Evolutionary conservation across 2,888 invertebrate species (phyloP).

Genomic region (Tenthredo amoena): DNA sequence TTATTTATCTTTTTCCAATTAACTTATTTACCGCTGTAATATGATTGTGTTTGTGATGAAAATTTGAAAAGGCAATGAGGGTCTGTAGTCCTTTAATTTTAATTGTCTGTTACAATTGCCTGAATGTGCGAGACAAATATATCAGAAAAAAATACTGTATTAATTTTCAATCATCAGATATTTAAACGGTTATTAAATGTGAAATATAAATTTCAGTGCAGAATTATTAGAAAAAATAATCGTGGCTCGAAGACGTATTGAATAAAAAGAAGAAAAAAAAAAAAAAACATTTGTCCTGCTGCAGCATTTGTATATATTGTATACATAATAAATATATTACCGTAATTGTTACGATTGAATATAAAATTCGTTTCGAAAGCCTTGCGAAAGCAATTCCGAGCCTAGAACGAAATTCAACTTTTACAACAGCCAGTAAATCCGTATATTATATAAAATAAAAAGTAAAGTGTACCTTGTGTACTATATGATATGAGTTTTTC

Average conservation of each 20-base stretch:
- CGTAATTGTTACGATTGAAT: not conserved
- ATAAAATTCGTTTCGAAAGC: conserved; percentile 2
- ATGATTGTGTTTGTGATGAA: not conserved
- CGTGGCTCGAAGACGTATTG: not conserved
- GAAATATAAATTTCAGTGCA: not conserved
- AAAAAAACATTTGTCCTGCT: conserved; percentile 3
- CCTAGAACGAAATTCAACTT: conserved; percentile 13
- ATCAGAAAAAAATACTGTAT: not conserved
- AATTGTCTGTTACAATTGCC: not conserved
- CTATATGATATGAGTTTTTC: not conserved
- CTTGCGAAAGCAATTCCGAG: conserved; percentile 10
- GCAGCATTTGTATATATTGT: conserved; percentile 22
- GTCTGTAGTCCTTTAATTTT: not conserved
- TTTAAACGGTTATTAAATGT: not conserved
- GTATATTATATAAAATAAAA: not conserved
- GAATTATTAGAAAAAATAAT: not conserved
- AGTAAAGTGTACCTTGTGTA: not conserved
- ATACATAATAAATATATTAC: not conserved
- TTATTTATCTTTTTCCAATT: not conserved
- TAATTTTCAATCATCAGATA: not conserved
- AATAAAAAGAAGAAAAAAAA: not conserved
- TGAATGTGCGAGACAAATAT: not conserved
- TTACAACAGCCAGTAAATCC: not conserved
- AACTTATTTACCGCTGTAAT: not conserved
- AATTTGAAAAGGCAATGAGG: not conserved